Base-by-base conservation (phyloP, 2,797 vertebrate genomes). In the Phalloptychus januarius region DNA sequence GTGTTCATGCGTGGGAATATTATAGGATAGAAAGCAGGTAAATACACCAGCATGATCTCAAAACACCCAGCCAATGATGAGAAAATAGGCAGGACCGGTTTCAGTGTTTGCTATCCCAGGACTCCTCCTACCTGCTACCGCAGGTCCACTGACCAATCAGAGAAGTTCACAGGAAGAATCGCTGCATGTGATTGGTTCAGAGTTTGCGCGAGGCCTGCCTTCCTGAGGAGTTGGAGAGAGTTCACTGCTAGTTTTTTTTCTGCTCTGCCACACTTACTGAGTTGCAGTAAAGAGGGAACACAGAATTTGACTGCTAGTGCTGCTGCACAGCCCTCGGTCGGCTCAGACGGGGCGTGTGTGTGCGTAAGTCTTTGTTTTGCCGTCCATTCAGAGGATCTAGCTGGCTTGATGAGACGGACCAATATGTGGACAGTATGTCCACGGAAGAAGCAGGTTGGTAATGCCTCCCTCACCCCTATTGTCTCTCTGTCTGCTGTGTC, bases 401-500 rank as follows among this genome's bases (percentile, higher is more conserved):
- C 83, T 75, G 85, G 85, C 83, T 4, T 45, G 81, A 80, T 52
- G 77, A 63, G 25, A 77, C 38, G 28, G 5, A 58, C n/a, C 86
- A 88, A 80, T 82, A 95, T 95, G 93, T 87, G 91, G 94, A 72
- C 88, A 75, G 71, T 56, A 52, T 13, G 88, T 89, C 89, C 91
- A 83, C 92, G 77, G 1, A 79, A 48, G 83, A 86, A 90, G 91
- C 94, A 95, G 95, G 95, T 96, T 85, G 86, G 95, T 94, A 70
- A 86, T 73, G 79, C 79, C 73, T 87, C 69, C 61, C 69, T 75
- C 63, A 74, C 45, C 25, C 40, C 13, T 67, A 76, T 58, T 82
- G 65, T 79, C 13, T 78, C 45, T 80, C 10, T 75, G 2, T 83
- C 45, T 84, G 79, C 75, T 79, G 74, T 56, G 76, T 23, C 87